phyloP scores from a whole-genome alignment of 2,797 vertebrate species.

The Tangara arthus region DNA sequence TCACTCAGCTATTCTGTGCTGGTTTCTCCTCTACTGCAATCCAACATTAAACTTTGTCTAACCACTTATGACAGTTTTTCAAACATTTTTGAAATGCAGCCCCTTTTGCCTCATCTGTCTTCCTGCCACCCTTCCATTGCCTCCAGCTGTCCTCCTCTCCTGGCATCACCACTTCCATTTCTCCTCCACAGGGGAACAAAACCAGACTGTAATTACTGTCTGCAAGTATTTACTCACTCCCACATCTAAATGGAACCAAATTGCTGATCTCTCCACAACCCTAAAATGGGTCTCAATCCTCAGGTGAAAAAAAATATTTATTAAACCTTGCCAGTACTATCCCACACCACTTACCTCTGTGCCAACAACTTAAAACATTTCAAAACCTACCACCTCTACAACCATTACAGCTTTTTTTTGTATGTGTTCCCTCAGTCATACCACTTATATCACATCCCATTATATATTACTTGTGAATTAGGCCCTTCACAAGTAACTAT shows the following conservation, averaged over 20 bases:
- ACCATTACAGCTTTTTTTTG: neutral
- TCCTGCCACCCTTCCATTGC: neutral
- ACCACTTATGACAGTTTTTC: conserved; percentile 4
- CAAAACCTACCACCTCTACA: neutral
- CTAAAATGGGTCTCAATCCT: neutral
- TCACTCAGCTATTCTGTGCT: neutral
- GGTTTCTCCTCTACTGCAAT: neutral
- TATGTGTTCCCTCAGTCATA: neutral
- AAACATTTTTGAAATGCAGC: neutral
- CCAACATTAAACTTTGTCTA: conserved; percentile 14
- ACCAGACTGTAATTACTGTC: neutral
- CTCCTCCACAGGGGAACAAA: neutral
- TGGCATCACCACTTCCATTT: neutral
- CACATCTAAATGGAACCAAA: neutral
- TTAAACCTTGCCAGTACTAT: neutral
- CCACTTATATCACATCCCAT: neutral
- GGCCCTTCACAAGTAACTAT: rapidly evolving
- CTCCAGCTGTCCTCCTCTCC: neutral
- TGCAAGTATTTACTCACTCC: neutral
- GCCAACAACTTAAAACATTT: neutral
- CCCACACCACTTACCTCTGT: neutral
- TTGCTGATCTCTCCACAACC: neutral
- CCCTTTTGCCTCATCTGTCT: conserved; percentile 1
- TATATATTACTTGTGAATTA: neutral
- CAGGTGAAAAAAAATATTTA: neutral